These are phyloP conservation scores for Cuniculus paca DNA, from an alignment of 2,797 vertebrate species.

Conservation along the genomic window DNA sequence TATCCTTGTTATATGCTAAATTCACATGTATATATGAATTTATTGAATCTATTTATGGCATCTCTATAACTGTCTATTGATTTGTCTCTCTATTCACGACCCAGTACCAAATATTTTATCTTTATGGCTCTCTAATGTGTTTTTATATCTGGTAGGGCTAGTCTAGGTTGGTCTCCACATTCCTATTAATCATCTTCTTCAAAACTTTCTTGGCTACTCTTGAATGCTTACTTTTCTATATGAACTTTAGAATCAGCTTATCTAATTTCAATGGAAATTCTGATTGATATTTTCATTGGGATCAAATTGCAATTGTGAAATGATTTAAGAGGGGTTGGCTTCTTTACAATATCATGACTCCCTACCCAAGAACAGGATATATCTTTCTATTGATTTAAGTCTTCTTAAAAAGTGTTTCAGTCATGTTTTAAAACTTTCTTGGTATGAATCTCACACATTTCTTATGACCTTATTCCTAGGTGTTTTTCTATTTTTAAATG, in stretches of 20 bases:
- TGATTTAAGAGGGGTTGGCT: background rate
- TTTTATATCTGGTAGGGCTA: background rate
- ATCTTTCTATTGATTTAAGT: conserved; percentile 12
- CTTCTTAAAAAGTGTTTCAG: background rate
- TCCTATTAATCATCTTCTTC: conserved; percentile 44
- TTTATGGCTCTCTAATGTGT: conserved; percentile 35
- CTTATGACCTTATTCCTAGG: conserved; percentile 25
- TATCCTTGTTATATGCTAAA: conserved; percentile 16
- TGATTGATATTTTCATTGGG: conserved; percentile 39
- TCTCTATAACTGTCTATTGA: background rate
- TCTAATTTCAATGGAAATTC: conserved; percentile 60
- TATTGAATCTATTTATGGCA: background rate
- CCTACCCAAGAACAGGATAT: background rate
- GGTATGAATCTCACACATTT: background rate
- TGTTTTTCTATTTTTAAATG: conserved; percentile 30
- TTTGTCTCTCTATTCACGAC: conserved; percentile 26
- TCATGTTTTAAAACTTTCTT: background rate
- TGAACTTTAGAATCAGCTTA: conserved; percentile 58
- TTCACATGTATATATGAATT: background rate
- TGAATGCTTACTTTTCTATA: conserved; percentile 61
- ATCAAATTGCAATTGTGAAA: conserved; percentile 19
- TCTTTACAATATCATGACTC: background rate
- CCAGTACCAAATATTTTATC: conserved; percentile 48
- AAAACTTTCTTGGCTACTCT: conserved; percentile 52
- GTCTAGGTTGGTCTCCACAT: background rate